phyloP scores from a whole-genome alignment of 2,113 vertebrate species.

The Esox niger region DNA sequence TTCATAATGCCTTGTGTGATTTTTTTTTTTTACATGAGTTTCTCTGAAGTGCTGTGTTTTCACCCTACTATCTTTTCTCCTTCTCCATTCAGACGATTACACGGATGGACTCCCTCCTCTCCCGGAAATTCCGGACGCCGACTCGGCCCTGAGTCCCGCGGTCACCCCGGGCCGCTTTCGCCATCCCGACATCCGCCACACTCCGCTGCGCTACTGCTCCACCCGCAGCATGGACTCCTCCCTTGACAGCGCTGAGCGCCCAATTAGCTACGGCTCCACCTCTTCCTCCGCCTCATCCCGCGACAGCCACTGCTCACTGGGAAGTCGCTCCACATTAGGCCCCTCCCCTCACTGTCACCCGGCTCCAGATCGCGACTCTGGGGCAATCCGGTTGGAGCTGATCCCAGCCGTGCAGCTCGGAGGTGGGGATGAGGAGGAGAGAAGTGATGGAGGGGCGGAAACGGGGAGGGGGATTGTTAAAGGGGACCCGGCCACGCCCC shows the following conservation, averaged over 20 bases:
- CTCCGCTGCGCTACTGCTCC: slow-evolving; percentile 68
- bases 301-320: slow-evolving; percentile 94
- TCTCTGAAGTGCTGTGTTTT: too few relatives aligned
- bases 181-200: slow-evolving; percentile 61
- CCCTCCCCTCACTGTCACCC: slow-evolving; percentile 81
- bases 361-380: slow-evolving; percentile 82
- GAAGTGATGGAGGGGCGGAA: slow-evolving; percentile 40
- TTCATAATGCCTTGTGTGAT: too few relatives aligned
- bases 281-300: slow-evolving; percentile 94
- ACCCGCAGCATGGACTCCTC: slow-evolving; percentile 85
- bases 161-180: slow-evolving; percentile 65
- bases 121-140: slow-evolving; percentile 70
- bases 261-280: slow-evolving; percentile 94
- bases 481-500: slow-evolving; percentile 44
- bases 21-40: too few relatives aligned
- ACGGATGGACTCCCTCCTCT: slow-evolving; percentile 78
- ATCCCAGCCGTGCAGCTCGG: slow-evolving; percentile 81
- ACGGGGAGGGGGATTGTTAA: slow-evolving; percentile 56
- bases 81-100: slow-evolving; percentile 76
- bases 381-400: slow-evolving; percentile 89
- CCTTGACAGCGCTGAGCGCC: slow-evolving; percentile 84
- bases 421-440: slow-evolving; percentile 69
- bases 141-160: slow-evolving; percentile 66
- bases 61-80: neutral
- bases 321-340: slow-evolving; percentile 85